Conservation (phyloP, 2,113 vertebrate species). For the Sphyrna mokarran region DNA sequence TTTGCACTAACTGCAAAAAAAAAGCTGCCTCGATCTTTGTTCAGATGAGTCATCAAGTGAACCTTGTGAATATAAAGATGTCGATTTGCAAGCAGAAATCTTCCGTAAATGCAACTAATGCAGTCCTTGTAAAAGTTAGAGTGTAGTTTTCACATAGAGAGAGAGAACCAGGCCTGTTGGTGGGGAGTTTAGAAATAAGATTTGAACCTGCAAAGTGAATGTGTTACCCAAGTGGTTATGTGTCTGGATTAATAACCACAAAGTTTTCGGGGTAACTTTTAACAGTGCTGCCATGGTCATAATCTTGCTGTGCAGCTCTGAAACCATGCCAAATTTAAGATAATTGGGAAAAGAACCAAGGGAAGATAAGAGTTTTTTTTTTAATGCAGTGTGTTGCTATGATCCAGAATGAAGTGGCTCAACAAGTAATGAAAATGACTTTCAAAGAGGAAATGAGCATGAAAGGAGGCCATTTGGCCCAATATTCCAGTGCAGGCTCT, state of each 20-base stretch:
- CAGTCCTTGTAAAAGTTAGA: background rate
- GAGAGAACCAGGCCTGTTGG: background rate
- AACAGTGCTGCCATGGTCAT: background rate
- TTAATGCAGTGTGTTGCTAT: background rate
- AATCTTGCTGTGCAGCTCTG: background rate
- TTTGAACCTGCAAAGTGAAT: background rate
- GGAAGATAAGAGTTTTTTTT: background rate
- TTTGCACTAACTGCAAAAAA: background rate
- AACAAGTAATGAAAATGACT: background rate
- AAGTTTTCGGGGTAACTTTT: background rate
- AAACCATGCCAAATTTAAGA: background rate
- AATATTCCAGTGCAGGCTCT: background rate
- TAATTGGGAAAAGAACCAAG: background rate
- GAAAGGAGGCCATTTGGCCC: background rate
- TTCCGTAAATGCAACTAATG: background rate
- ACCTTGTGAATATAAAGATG: background rate
- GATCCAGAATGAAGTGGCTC: background rate
- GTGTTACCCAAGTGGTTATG: background rate
- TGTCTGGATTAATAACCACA: background rate
- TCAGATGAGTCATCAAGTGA: background rate
- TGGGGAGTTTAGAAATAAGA: background rate
- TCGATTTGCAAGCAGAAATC: background rate
- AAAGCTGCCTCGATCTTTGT: background rate
- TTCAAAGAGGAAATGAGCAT: background rate
- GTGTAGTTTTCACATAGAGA: background rate